Base-by-base conservation (phyloP, 2,797 vertebrate species). In the Scyliorhinus canicula region DNA sequence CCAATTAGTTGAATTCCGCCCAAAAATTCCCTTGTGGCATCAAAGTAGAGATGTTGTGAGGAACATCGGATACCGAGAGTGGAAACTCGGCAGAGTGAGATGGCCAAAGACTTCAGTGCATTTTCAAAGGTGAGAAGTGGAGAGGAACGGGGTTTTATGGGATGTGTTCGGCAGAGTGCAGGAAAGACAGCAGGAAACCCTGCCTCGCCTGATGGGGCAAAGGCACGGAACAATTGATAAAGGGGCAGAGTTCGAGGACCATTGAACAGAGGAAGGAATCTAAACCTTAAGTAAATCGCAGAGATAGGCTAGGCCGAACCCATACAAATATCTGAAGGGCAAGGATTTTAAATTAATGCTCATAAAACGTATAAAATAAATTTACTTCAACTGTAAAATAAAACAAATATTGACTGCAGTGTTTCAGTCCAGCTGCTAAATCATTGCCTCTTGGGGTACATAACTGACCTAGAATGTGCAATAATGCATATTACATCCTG, bases 361-460 rank as follows among this genome's bases (percentile, higher is more conserved):
- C 67, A 35, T 69, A 91, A 91, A 91, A 71, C 74, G 52, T 94
- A 69, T 52, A 94, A 94, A 94, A 69, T 94, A 94, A 94, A 94
- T 94, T 74, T 71, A 94, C 44, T 94, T 31, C 67, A 52, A 74
- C 47, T 69, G 93, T 94, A 94, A 74, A 69, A 94, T 94, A 71
- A 94, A 94, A 94, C 93, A 94, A 94, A 94, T 94, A 94, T 94
- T 94, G 67, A 71, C 67, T 94, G 67, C 67, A 94, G 50, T 94
- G 67, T 94, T 74, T 71, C 67, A 94, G 67, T 44, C 88, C 19
- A 52, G 63, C 44, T 74, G 63, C 40, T 93, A 69, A 93, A 93
- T 71, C 65, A 93, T 71, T 19, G 40, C 47, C 47, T 69, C 44
- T 47, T 28, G 28, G 44, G 65, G 31, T 94, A 12, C 44, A 74